phyloP scores from a whole-genome alignment of 2,888 invertebrate genomes.

The Rapana venosa region DNA sequence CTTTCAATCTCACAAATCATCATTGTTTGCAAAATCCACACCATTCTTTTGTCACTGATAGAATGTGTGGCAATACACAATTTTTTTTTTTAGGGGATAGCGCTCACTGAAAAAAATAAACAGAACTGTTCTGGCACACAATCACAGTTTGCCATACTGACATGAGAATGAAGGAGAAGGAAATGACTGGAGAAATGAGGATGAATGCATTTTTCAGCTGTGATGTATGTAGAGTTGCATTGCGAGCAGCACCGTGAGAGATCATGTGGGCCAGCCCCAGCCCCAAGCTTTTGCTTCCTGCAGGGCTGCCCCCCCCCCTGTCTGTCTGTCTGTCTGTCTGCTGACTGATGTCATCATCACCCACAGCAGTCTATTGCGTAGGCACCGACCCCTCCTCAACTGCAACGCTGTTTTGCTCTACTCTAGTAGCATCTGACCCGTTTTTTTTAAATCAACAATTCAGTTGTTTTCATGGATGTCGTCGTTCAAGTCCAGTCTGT shows the following conservation, averaged over 20 bases:
- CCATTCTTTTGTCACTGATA: background rate
- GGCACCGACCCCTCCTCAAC: background rate
- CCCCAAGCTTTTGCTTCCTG: background rate
- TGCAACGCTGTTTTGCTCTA: background rate
- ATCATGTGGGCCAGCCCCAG: constrained; percentile 34
- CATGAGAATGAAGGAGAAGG: background rate
- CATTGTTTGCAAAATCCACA: background rate
- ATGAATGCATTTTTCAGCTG: background rate
- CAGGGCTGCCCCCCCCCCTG: background rate
- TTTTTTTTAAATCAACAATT: constrained; percentile 20
- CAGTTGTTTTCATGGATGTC: background rate
- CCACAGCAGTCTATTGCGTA: constrained; percentile 4
- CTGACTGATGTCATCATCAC: background rate
- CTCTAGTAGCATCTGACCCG: constrained; percentile 16
- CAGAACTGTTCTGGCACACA: constrained; percentile 17
- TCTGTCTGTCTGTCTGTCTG: background rate
- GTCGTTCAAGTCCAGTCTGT: constrained; percentile 25
- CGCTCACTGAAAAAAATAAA: background rate
- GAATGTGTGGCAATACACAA: background rate
- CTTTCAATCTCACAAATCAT: background rate
- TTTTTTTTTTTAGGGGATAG: background rate
- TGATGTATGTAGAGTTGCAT: background rate
- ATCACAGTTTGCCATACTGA: constrained; percentile 20
- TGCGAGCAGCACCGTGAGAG: constrained; percentile 37
- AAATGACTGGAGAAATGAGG: background rate